Percentiles rank a stretch among this genome's conserved stretches.
Evolutionary conservation across 1,140 invertebrate genomes (phyloP).

Genomic region (Dendroctonus valens): DNA sequence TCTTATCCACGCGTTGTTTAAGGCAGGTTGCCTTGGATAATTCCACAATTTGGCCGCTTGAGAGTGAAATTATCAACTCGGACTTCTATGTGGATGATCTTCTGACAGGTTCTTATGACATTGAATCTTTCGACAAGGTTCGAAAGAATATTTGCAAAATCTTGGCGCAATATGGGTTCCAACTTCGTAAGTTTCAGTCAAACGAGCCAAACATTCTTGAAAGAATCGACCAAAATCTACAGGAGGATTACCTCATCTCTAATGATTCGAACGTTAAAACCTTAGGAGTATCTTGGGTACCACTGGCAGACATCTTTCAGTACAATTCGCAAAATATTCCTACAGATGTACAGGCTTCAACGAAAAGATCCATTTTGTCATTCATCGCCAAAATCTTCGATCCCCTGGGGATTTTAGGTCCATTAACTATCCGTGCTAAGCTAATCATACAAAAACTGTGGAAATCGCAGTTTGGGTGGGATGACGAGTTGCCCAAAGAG

Average conservation of each 20-base stretch:
- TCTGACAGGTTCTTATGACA: slow-evolving; percentile 32
- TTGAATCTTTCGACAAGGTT: slow-evolving; percentile 24
- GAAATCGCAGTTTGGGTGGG: slow-evolving; percentile 47
- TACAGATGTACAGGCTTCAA: too few species aligned
- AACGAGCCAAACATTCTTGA: slow-evolving; percentile 6
- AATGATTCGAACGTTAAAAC: slow-evolving; percentile 34
- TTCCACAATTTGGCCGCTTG: slow-evolving; percentile 29
- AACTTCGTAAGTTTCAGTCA: slow-evolving; percentile 15
- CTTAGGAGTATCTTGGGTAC: slow-evolving; percentile 43
- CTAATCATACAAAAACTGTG: slow-evolving; percentile 51
- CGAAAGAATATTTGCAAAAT: slow-evolving; percentile 34
- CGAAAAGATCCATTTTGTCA: slow-evolving; percentile 40
- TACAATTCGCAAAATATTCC: too few species aligned
- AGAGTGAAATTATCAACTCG: slow-evolving; percentile 25
- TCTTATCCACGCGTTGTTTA: slow-evolving; percentile 39
- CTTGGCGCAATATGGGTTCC: slow-evolving; percentile 31
- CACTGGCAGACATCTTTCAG: slow-evolving; percentile 41
- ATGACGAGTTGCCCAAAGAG: slow-evolving; percentile 44
- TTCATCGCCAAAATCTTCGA: slow-evolving; percentile 14
- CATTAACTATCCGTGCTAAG: slow-evolving; percentile 47
- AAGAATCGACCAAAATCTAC: background rate
- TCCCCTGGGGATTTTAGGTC: slow-evolving; percentile 46
- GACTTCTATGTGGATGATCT: slow-evolving; percentile 48
- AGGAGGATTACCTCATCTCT: slow-evolving; percentile 1
- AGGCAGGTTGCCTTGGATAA: slow-evolving; percentile 31